These are phyloP conservation scores for Anabas testudineus DNA, from an alignment of 2,797 vertebrate species.

Conservation along the genomic window DNA sequence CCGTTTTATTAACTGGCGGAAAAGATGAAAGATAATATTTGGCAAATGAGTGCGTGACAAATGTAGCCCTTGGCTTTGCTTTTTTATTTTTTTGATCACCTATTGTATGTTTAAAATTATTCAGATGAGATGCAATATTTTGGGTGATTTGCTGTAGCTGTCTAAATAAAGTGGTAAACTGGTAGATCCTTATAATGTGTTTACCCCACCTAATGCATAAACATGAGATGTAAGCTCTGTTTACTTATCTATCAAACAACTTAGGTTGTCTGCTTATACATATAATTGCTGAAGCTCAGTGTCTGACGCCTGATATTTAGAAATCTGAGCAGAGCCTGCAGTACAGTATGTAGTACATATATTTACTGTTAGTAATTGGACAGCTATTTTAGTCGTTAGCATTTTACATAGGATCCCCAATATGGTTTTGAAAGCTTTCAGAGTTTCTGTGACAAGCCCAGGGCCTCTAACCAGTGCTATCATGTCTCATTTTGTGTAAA, in stretches of 20 bases:
- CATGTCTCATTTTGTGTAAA: constrained; percentile 14
- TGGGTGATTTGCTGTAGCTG: constrained; percentile 6
- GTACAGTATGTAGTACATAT: not conserved
- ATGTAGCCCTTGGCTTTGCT: constrained; percentile 9
- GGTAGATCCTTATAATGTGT: constrained; percentile 7
- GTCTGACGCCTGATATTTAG: not conserved
- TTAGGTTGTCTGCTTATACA: constrained; percentile 5
- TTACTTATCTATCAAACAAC: constrained; percentile 22
- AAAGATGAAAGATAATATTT: constrained; percentile 48
- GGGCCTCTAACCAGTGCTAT: not conserved
- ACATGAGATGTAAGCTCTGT: constrained; percentile 23
- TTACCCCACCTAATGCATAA: constrained; percentile 16
- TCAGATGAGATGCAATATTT: constrained; percentile 17
- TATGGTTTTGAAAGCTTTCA: constrained; percentile 27
- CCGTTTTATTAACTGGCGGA: constrained; percentile 42
- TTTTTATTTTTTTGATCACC: not conserved
- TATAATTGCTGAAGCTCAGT: constrained; percentile 1
- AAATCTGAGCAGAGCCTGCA: constrained; percentile 7
- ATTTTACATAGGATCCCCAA: not conserved
- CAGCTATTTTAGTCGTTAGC: constrained; percentile 5
- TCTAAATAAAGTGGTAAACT: constrained; percentile 9
- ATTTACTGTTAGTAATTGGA: not conserved
- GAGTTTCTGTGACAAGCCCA: not conserved
- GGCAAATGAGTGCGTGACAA: constrained; percentile 27
- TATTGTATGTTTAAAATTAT: constrained; percentile 14